Base-by-base conservation (phyloP, 2,113 vertebrate species). In the Ochotona curzoniae region DNA sequence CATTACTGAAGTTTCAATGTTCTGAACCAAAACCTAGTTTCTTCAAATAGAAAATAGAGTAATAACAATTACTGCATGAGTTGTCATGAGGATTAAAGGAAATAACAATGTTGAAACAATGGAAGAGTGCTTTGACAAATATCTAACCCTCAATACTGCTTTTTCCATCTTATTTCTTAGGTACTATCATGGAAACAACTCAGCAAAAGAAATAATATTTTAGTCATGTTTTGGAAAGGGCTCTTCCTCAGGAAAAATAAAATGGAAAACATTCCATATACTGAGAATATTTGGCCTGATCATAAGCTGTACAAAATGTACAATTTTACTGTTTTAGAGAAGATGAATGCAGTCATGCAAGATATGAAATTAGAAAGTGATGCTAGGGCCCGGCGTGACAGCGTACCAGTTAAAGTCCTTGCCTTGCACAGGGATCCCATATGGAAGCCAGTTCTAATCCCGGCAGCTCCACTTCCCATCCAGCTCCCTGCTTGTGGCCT, bases 101-200 rank as follows among this genome's bases (percentile, higher is more conserved):
- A 84, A 80, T 64, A 86, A 69, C 21, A 47, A 64, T n/a, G 49
- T 69, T 85, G 69, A 92, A 87, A 47, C 71, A 17, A 63, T 88
- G 63, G 47, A 23, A 69, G 76, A 85, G 70, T 64, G 17, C 51
- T 94, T 87, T 89, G 25, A 25, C 60, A 73, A 91, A 85, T 78
- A 76, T 7, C 23, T 64, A 90, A 71, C 23, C 76, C 15, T 93
- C 64, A 73, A 69, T 80, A 85, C 25, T 76, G 12, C 69, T 81
- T 91, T 51, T 73, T 66, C 13, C 14, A 14, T 76, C 80, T 69
- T 74, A 35, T 94, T 91, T 4, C 32, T 14, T 63, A 54, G 6
- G 26, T 83, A 28, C 28, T 80, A 23, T 14, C 32, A 70, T n/a
- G 76, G 21, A 64, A 85, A 91, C 70, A 47, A 28, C 2, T 74